Conservation (phyloP, 2,888 invertebrate species). For the Odontocolon sp. region DNA sequence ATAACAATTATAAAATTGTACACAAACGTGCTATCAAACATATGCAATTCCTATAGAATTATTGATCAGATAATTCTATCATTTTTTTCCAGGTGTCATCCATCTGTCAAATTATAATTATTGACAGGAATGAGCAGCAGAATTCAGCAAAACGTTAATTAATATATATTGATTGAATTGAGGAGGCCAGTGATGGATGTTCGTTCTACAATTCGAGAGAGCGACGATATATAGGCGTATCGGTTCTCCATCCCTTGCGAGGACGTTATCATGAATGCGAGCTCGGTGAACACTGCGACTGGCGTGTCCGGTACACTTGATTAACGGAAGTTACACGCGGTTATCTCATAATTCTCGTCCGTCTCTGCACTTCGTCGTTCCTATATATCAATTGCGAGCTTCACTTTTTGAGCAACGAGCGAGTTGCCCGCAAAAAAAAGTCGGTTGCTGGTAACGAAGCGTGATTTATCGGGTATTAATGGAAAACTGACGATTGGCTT, state of each 20-base stretch:
- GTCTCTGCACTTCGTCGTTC: neutral
- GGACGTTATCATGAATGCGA: conserved; percentile 43
- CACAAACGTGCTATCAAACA: no score
- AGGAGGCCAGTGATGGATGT: neutral
- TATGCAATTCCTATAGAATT: no score
- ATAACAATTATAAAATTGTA: neutral
- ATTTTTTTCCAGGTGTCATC: no score
- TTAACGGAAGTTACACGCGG: conserved; percentile 41
- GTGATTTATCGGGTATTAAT: conserved; percentile 68
- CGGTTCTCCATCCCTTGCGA: neutral
- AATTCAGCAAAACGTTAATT: neutral
- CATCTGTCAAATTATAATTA: no score
- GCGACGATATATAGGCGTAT: conserved; percentile 26
- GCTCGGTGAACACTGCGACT: conserved; percentile 7
- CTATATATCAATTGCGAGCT: neutral
- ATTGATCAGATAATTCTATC: no score
- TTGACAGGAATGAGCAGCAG: neutral
- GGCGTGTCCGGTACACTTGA: conserved; percentile 18
- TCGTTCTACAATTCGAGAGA: neutral
- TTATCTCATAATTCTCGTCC: conserved; percentile 32
- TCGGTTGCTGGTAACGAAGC: neutral
- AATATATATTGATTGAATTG: neutral
- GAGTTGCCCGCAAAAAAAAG: conserved; percentile 11
- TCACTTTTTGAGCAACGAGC: neutral
- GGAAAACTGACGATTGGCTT: conserved; percentile 11